Conservation (phyloP, 2,888 invertebrate species). For the Linnaemya tessellans region DNA sequence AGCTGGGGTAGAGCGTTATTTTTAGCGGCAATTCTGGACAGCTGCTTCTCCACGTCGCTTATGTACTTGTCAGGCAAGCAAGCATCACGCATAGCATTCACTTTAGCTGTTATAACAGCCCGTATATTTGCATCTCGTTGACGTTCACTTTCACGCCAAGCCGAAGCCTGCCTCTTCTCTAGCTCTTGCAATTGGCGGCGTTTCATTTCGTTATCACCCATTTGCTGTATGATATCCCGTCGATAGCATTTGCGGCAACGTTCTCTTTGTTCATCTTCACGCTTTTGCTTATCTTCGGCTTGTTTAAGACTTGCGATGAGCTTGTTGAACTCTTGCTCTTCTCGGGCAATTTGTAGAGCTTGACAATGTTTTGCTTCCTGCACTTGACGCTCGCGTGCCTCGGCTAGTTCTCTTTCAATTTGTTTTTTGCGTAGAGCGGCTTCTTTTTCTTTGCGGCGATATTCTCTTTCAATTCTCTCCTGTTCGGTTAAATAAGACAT, state of each 20-base stretch:
- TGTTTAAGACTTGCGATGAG: conserved; percentile 79
- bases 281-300: conserved; percentile 80
- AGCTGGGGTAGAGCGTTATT: conserved; percentile 11
- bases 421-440: conserved; percentile 79
- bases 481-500: conserved; percentile 80
- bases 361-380: conserved; percentile 80
- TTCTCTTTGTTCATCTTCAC: conserved; percentile 76
- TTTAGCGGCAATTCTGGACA: conserved; percentile 75
- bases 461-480: conserved; percentile 83
- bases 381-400: conserved; percentile 80
- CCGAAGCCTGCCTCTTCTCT: conserved; percentile 79
- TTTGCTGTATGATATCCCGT: conserved; percentile 81
- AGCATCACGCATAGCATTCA: conserved; percentile 81
- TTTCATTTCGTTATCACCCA: conserved; percentile 80
- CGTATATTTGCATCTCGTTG: conserved; percentile 81
- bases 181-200: conserved; percentile 78
- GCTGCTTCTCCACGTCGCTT: conserved; percentile 82
- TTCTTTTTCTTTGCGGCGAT: conserved; percentile 81
- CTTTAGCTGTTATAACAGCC: conserved; percentile 81
- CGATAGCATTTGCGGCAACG: conserved; percentile 79
- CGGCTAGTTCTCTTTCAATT: conserved; percentile 78
- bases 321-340: conserved; percentile 81
- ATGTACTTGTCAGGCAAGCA: conserved; percentile 83
- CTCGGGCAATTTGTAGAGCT: conserved; percentile 81
- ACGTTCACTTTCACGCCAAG: conserved; percentile 80